Conservation (phyloP, 1,140 invertebrate species). For the Drosophila teissieri region DNA sequence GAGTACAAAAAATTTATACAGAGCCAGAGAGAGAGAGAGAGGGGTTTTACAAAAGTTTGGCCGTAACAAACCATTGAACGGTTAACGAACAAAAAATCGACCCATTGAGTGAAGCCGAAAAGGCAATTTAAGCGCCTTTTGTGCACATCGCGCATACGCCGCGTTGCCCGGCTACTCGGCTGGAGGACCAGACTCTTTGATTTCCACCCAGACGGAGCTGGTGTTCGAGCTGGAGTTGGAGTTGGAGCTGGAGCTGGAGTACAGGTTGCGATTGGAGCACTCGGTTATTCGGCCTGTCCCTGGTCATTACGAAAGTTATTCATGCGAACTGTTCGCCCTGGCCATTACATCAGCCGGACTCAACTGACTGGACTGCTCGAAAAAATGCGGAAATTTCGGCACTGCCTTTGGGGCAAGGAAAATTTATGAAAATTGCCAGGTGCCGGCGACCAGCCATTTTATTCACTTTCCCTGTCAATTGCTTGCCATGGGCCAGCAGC, state of each 20-base stretch:
- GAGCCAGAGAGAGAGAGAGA: slow-evolving; percentile 8
- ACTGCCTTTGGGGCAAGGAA: slow-evolving; percentile 46
- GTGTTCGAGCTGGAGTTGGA: background rate
- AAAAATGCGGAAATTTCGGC: slow-evolving; percentile 71
- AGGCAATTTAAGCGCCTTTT: slow-evolving; percentile 69
- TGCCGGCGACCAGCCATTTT: slow-evolving; percentile 19
- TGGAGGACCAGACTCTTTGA: slow-evolving; percentile 13
- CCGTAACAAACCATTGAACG: slow-evolving; percentile 62
- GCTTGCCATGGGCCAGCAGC: slow-evolving; percentile 36
- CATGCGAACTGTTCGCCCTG: slow-evolving; percentile 75
- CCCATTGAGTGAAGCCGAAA: slow-evolving; percentile 58
- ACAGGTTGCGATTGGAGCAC: slow-evolving; percentile 17
- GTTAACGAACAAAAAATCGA: slow-evolving; percentile 71
- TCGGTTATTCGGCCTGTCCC: slow-evolving; percentile 30
- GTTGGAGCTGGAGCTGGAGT: background rate
- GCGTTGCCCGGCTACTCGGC: slow-evolving; percentile 26
- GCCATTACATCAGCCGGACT: slow-evolving; percentile 68
- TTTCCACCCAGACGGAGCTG: slow-evolving; percentile 9
- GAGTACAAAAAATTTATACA: slow-evolving; percentile 26
- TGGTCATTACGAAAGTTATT: slow-evolving; percentile 77
- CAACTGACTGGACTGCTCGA: slow-evolving; percentile 23
- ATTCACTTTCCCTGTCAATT: slow-evolving; percentile 60
- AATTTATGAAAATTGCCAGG: slow-evolving; percentile 81
- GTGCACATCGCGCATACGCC: slow-evolving; percentile 69
- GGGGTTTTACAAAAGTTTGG: slow-evolving; percentile 56